Base-by-base conservation (phyloP, 2,113 vertebrate genomes). In the Amia ocellicauda region DNA sequence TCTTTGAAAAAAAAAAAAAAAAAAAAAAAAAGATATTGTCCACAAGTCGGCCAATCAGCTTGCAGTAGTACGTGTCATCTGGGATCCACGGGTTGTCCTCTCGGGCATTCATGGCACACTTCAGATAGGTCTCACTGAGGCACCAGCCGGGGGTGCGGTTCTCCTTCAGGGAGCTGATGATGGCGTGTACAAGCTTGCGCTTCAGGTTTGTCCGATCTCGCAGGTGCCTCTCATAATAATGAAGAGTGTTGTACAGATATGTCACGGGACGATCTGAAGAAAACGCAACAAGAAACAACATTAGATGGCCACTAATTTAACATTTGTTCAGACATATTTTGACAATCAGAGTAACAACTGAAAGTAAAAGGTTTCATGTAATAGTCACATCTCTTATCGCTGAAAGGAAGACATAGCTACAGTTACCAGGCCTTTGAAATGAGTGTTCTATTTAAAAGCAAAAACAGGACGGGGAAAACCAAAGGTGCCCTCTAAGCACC, bases 1-100 rank as follows among this genome's bases (percentile, higher is more conserved):
- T n/a, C n/a, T n/a, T n/a, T n/a, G n/a, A n/a, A n/a, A n/a, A n/a
- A n/a, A n/a, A n/a, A n/a, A n/a, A n/a, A n/a, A n/a, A n/a, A n/a
- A 53, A n/a, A 13, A 3, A 14, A 5, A 58, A 69, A 94, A 99
- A 93, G 97, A 99, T 99, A 99, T 98, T 99, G 79, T 99, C 97
- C 49, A 99, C 97, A 3, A 99, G 85, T 68, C 97, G 93, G 53
- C 93, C 96, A 73, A 99, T 98, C 57, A 99, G 87, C 74, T 95
- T 98, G 91, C 96, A 99, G 74, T 98, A 99, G 78, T 99, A 99
- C 36, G 91, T 89, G 72, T 99, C 97, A n/a, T 99, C 97, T 1
- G 97, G 97, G 52, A 93, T 79, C 96, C 96, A 99, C 0, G 92
- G 87, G 47, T 91, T 97, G 24, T 99, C 97, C 50, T 98, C 95